phyloP scores from a whole-genome alignment of 2,797 vertebrate species.

The Helicolenus hilgendorfi region DNA sequence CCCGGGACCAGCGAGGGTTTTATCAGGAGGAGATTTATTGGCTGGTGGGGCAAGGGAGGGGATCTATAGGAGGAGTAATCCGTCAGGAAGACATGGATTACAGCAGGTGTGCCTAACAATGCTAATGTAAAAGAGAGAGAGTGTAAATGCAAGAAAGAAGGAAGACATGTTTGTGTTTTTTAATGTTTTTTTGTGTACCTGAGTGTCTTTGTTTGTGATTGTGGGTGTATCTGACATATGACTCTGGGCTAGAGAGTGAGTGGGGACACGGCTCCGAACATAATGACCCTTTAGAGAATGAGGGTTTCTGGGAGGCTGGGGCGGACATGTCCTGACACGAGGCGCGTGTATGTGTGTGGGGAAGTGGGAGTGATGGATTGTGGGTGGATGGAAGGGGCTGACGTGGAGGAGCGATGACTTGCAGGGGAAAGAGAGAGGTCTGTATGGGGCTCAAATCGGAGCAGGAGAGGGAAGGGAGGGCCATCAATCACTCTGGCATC shows the following conservation, averaged over 20 bases:
- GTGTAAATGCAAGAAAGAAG: slow-evolving; percentile 2
- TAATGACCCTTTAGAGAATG: slow-evolving; percentile 68
- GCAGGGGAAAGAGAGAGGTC: slow-evolving; percentile 44
- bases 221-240: slow-evolving; percentile 16
- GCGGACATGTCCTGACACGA: slow-evolving; percentile 47
- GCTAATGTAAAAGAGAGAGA: slow-evolving; percentile 66
- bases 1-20: slow-evolving; percentile 46
- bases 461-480: slow-evolving; percentile 43
- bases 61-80: slow-evolving; percentile 84
- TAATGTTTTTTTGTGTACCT: not conserved
- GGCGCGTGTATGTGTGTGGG: slow-evolving; percentile 1
- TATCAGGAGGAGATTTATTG: slow-evolving; percentile 82
- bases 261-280: slow-evolving; percentile 30
- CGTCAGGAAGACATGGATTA: slow-evolving; percentile 83
- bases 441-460: slow-evolving; percentile 51
- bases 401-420: slow-evolving; percentile 67
- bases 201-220: slow-evolving; percentile 7
- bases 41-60: slow-evolving; percentile 47
- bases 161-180: not conserved
- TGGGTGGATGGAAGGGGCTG: slow-evolving; percentile 70
- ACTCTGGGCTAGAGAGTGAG: slow-evolving; percentile 13
- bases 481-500: slow-evolving; percentile 84
- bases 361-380: slow-evolving; percentile 77
- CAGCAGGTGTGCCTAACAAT: slow-evolving; percentile 83
- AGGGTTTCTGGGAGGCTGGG: slow-evolving; percentile 38